phyloP scores from a whole-genome alignment of 1,140 invertebrate genomes.

The Pomacea maculata region DNA sequence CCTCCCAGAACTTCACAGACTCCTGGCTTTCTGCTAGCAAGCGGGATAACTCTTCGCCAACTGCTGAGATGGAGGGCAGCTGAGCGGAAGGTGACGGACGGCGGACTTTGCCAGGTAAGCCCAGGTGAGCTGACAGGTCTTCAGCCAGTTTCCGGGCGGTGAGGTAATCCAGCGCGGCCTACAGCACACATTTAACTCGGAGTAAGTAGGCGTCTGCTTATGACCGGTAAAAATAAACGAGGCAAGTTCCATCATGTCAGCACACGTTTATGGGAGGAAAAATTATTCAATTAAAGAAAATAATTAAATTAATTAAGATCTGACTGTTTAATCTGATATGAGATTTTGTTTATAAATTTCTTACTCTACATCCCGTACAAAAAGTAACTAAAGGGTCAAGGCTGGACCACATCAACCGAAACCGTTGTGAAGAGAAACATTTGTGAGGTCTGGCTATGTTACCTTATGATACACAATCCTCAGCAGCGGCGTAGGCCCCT shows the following conservation, averaged over 20 bases:
- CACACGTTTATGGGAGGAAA: too few species aligned
- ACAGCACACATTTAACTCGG: too few species aligned
- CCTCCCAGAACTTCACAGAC: slow-evolving; percentile 8
- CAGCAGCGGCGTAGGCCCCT: not conserved
- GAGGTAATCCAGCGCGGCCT: slow-evolving; percentile 24
- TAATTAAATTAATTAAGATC: too few species aligned
- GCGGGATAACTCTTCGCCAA: too few species aligned
- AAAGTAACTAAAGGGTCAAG: too few species aligned
- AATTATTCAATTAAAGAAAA: too few species aligned
- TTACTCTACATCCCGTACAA: slow-evolving; percentile 13
- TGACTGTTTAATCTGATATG: not conserved
- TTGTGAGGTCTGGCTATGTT: not conserved
- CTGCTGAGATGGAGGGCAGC: not conserved
- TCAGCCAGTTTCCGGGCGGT: slow-evolving; percentile 16
- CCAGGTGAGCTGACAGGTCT: slow-evolving; percentile 21
- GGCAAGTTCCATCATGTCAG: too few species aligned
- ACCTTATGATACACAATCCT: slow-evolving; percentile 26
- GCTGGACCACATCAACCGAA: too few species aligned
- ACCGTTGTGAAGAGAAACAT: too few species aligned
- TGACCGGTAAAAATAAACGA: too few species aligned
- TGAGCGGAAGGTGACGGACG: not conserved
- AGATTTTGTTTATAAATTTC: slow-evolving; percentile 16
- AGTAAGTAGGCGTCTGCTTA: too few species aligned
- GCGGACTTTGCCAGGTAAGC: not conserved
- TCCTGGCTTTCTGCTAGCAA: too few species aligned